Evolutionary conservation across 2,888 invertebrate genomes (phyloP).

Genomic region (Pristionchus entomophagus): DNA sequence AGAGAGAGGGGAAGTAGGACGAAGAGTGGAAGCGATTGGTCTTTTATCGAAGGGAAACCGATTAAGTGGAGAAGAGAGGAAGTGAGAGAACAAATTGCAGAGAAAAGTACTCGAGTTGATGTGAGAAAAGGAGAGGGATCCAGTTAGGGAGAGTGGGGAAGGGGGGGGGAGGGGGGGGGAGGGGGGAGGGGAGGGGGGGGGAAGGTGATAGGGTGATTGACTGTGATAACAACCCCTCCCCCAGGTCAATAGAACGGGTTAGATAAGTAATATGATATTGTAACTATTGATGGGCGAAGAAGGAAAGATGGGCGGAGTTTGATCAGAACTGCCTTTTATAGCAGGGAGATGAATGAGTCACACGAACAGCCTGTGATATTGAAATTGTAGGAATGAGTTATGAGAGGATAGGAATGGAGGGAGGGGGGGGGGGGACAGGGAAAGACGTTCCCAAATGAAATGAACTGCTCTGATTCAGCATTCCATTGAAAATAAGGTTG

Average conservation of each 20-base stretch:
- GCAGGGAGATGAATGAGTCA: background rate
- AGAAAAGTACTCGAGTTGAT: conserved; percentile 23
- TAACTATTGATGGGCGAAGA: background rate
- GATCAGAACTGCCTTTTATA: background rate
- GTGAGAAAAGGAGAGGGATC: conserved; percentile 21
- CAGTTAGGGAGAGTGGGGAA: conserved; percentile 10
- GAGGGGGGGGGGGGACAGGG: background rate
- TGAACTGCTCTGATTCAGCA: background rate
- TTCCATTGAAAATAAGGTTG: background rate
- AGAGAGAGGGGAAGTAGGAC: conserved; percentile 28
- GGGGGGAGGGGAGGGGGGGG: too few relatives aligned
- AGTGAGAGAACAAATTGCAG: conserved; percentile 2
- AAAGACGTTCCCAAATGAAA: background rate
- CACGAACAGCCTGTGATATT: background rate
- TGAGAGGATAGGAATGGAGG: background rate
- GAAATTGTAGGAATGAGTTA: background rate
- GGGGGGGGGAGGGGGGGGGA: background rate
- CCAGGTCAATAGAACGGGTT: conserved; percentile 24
- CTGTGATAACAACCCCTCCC: conserved; percentile 15
- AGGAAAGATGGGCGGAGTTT: background rate
- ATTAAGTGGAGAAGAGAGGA: conserved; percentile 32
- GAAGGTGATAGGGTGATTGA: conserved; percentile 31
- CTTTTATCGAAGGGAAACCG: conserved; percentile 9
- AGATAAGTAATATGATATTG: background rate
- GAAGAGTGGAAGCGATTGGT: background rate